phyloP scores from a whole-genome alignment of 2,888 invertebrate species.

The Drosophila heteroneura region DNA sequence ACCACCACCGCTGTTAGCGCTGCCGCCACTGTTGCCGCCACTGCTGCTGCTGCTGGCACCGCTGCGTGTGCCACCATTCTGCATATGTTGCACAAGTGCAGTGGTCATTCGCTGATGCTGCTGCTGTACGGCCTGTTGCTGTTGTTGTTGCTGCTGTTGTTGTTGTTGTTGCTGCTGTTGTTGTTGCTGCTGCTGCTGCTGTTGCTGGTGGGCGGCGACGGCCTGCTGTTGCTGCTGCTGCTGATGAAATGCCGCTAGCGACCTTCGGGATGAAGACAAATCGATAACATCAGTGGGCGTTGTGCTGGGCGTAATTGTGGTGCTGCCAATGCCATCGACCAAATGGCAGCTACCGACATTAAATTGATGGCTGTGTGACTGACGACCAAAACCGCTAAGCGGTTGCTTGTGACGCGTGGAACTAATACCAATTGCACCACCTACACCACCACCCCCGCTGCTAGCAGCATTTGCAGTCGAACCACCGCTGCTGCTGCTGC shows the following conservation, averaged over 20 bases:
- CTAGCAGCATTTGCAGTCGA: constrained; percentile 2
- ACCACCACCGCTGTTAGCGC: constrained; percentile 19
- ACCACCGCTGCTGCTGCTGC: neutral
- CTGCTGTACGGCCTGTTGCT: constrained; percentile 63
- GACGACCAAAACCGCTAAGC: constrained; percentile 54
- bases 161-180: constrained; percentile 79
- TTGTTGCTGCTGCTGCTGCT: constrained; percentile 72
- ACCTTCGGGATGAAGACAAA: constrained; percentile 86
- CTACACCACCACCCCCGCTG: constrained; percentile 13
- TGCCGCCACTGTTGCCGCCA: constrained; percentile 5
- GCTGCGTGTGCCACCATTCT: constrained; percentile 64
- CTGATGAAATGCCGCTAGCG: constrained; percentile 82
- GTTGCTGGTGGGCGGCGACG: constrained; percentile 73
- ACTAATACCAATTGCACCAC: constrained; percentile 32
- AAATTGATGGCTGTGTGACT: constrained; percentile 69
- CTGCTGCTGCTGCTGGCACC: constrained; percentile 3
- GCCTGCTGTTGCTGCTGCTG: constrained; percentile 77
- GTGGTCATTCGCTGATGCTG: constrained; percentile 78
- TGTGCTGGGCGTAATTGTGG: constrained; percentile 74
- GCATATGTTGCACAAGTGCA: constrained; percentile 68
- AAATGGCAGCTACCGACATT: constrained; percentile 52
- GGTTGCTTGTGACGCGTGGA: constrained; percentile 52
- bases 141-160: constrained; percentile 66
- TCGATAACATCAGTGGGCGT: constrained; percentile 86
- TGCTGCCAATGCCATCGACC: constrained; percentile 46